phyloP scores from a whole-genome alignment of 2,797 vertebrate species.

The Sebastes reedi region DNA sequence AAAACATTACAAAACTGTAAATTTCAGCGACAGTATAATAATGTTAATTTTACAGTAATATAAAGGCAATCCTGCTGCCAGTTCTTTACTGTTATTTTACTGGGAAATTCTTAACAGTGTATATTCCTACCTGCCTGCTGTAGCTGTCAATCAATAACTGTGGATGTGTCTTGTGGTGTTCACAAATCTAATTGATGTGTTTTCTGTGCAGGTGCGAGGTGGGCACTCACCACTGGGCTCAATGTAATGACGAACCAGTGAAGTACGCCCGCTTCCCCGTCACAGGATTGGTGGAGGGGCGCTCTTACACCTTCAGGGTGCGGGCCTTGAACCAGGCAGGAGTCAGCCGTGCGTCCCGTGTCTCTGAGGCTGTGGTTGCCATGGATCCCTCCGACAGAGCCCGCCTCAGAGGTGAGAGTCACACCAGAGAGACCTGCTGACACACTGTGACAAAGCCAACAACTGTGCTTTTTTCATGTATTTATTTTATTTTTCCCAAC shows the following conservation, averaged over 20 bases:
- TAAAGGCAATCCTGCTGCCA: no score
- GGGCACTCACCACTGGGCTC: conserved; percentile 92
- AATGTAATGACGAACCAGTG: conserved; percentile 94
- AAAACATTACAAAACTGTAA: no score
- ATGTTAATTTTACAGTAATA: no score
- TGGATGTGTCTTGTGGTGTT: neutral
- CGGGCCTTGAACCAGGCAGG: conserved; percentile 91
- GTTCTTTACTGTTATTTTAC: no score
- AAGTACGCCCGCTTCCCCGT: conserved; percentile 98
- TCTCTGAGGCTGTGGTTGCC: conserved; percentile 91
- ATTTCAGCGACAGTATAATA: no score
- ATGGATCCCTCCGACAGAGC: conserved; percentile 94
- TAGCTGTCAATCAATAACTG: neutral
- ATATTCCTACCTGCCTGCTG: neutral
- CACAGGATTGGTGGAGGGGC: conserved; percentile 95
- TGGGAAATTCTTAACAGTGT: no score
- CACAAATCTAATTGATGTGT: neutral
- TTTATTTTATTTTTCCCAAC: conserved; percentile 13
- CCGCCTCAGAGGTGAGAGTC: conserved; percentile 87
- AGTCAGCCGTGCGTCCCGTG: conserved; percentile 89
- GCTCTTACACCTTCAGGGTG: conserved; percentile 93
- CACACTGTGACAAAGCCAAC: neutral
- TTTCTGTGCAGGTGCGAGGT: conserved; percentile 89
- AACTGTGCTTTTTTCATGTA: neutral
- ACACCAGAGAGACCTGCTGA: neutral